Evolutionary conservation across 2,797 vertebrate genomes (phyloP), one percentile per base, ranked within the genome.

Genomic region (Sebastes cheni): DNA sequence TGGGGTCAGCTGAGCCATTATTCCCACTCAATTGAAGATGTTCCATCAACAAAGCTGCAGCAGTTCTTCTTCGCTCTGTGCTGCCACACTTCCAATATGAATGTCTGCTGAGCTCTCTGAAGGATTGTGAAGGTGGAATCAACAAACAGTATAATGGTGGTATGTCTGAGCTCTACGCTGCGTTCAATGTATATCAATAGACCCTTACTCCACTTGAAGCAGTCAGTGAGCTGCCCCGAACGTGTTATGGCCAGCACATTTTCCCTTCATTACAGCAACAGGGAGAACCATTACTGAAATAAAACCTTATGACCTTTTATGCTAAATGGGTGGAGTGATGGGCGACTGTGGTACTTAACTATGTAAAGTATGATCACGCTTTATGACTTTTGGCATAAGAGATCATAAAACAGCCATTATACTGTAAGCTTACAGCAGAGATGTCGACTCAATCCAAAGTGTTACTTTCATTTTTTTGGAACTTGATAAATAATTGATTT

Each of bases 1-100:
- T 71, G 72, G 60, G 29, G 69, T 70, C 52, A 64, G 70, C 69
- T 70, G 67, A 79, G 80, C 20, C 20, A 71, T 80, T 85, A 80
- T 82, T 83, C 69, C 74, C 59, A 59, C 56, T 82, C 60, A 89
- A 69, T 88, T 72, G 81, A 89, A 75, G 70, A 86, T 78, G 67
- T 62, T 81, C 50, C 72, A 72, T 69, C 74, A 70, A 22, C 22
- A 52, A 61, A 68, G 23, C 65, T 76, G 68, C 60, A 61, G 46
- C 56, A 61, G 29, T 66, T 59, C 46, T 67, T 65, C 30, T 69
- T 61, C 30, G 0, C 73, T 79, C 30, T 60, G 42, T 20, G 62
- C 72, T 55, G 67, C 61, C 5, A 29, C 58, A 25, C 22, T 61
- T 61, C 7, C 11, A 20, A 22, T 67, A 42, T 67, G 34, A 78